phyloP scores from a whole-genome alignment of 2,888 invertebrate genomes.

The Ametastegia equiseti region DNA sequence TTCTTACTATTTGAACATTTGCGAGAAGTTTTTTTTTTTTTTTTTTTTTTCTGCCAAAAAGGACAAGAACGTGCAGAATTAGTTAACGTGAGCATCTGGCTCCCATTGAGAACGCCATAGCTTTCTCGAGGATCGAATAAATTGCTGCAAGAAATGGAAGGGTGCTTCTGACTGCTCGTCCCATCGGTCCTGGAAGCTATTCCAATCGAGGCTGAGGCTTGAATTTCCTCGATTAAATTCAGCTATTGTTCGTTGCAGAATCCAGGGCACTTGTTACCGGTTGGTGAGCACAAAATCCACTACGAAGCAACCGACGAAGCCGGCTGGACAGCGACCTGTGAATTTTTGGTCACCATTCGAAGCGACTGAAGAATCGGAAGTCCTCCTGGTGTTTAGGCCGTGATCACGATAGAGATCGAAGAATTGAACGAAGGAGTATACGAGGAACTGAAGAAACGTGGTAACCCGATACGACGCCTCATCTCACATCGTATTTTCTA shows the following conservation, averaged over 20 bases:
- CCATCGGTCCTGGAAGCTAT: too few relatives aligned
- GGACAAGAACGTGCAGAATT: background rate
- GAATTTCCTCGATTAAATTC: background rate
- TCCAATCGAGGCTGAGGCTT: background rate
- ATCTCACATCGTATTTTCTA: background rate
- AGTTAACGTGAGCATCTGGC: background rate
- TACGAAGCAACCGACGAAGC: conserved; percentile 77
- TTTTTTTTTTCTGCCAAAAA: background rate
- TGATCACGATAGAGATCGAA: background rate
- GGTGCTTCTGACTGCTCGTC: too few relatives aligned
- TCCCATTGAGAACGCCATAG: background rate
- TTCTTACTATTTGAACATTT: background rate
- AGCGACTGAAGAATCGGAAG: background rate
- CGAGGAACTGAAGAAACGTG: background rate
- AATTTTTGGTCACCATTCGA: conserved; percentile 30
- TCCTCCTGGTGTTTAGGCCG: background rate
- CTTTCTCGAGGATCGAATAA: too few relatives aligned
- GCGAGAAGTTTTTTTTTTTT: background rate
- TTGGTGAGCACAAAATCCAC: conserved; percentile 76
- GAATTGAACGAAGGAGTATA: background rate
- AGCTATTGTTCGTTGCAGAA: conserved; percentile 67
- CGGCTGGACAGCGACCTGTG: conserved; percentile 76
- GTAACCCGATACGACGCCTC: background rate
- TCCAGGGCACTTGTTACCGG: conserved; percentile 74
- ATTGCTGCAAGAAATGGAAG: too few relatives aligned